phyloP scores from a whole-genome alignment of 1,140 invertebrate genomes.

The Drosophila bocqueti region DNA sequence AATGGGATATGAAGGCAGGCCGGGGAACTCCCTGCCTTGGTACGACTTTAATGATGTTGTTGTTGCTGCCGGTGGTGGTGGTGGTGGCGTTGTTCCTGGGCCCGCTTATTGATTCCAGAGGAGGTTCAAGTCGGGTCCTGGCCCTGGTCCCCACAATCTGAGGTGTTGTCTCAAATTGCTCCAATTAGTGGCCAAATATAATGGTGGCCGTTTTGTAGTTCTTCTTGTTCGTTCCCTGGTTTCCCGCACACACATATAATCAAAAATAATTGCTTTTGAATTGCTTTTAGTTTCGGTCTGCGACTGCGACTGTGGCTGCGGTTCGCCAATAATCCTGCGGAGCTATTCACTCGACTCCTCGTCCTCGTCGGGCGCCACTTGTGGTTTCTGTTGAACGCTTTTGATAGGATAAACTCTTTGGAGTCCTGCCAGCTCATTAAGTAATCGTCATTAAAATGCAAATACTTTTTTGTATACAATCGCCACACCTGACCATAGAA shows the following conservation, averaged over 20 bases:
- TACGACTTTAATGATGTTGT: constrained; percentile 63
- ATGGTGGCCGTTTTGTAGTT: constrained; percentile 71
- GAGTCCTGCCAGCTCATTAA: constrained; percentile 35
- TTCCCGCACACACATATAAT: constrained; percentile 49
- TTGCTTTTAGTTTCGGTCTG: constrained; percentile 66
- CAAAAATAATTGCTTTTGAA: constrained; percentile 73
- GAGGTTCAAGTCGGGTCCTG: constrained; percentile 23
- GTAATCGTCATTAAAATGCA: constrained; percentile 44
- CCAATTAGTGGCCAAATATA: constrained; percentile 82
- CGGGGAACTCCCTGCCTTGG: constrained; percentile 9
- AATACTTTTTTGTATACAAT: constrained; percentile 1
- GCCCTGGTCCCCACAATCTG: constrained; percentile 35
- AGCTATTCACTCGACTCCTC: constrained; percentile 14
- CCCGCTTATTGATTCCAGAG: constrained; percentile 68
- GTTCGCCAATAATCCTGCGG: constrained; percentile 8
- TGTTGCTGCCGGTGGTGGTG: constrained; percentile 17
- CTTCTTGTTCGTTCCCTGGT: constrained; percentile 12
- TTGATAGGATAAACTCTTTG: constrained; percentile 18
- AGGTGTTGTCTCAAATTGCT: constrained; percentile 82
- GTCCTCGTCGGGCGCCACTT: constrained; percentile 21
- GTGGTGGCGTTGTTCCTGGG: constrained; percentile 44
- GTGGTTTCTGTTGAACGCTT: constrained; percentile 18
- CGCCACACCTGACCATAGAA: constrained; percentile 22
- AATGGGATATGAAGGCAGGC: constrained; percentile 63
- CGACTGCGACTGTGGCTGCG: constrained; percentile 12